Evolutionary conservation across 2,888 invertebrate species (phyloP), one percentile per base, ranked within the genome.

Genomic region (Bedellia somnulentella): DNA sequence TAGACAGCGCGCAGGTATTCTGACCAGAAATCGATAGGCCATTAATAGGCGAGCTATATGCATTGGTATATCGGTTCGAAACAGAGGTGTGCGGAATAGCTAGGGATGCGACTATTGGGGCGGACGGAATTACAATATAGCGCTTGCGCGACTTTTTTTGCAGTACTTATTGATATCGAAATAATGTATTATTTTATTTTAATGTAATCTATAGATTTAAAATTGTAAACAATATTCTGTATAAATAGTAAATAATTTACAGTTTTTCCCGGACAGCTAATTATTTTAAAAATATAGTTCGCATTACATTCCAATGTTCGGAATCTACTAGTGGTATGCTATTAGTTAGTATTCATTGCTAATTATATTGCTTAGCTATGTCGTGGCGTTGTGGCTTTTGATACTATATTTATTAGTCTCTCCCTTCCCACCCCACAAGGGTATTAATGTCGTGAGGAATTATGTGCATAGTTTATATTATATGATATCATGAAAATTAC

Each of bases 21-120:
- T 68, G 64, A 73, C 61, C 63, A 68, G 70, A 67, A 73, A 77
- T 76, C 76, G 57, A 75, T 76, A 70, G 47, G 50, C 64, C 66
- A 60, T 57, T 66, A 62, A 73, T 68, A 61, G 48, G 45, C 46
- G 66, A 61, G 60, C 53, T 64, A 62, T 64, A 63, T 50, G 45
- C 49, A 42, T 57, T 40, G 57, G 47, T 57, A 52, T 62, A 64
- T 63, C 49, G 58, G 49, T 56, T 34, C 43, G 45, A 49, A 47
- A 43, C 63, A 66, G 64, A 62, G 64, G 55, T 52, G 26, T 10
- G 21, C 40, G 57, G 48, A 56, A 52, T 62, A n/a, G n/a, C n/a
- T n/a, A 50, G 54, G 47, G 46, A 37, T 35, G 23, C 26, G 13
- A 5, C 14, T 23, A 11, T 14, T 10, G 18, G 35, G 23, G 29